A percentile compares a stretch with the other conserved stretches of the same genome.
phyloP scores from a whole-genome alignment of 2,113 vertebrate genomes.

The Rattus rattus region DNA sequence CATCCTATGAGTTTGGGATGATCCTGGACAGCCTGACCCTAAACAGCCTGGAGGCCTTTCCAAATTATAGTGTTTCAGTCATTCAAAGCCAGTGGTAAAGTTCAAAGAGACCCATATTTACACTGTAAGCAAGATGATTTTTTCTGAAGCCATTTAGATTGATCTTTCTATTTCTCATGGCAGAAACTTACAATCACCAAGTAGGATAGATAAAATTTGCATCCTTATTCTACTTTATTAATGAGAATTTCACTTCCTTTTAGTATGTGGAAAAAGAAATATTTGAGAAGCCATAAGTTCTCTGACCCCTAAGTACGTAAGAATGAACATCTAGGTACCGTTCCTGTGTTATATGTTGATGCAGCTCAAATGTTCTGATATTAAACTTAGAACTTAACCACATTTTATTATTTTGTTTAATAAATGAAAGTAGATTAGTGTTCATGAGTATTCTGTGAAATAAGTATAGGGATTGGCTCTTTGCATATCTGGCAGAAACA shows the following conservation, averaged over 20 bases:
- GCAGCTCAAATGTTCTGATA: not conserved
- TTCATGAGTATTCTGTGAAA: conserved; percentile 42
- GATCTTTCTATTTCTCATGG: not conserved
- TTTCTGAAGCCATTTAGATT: not conserved
- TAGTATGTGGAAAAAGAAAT: not conserved
- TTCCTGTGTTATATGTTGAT: not conserved
- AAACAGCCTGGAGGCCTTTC: not conserved
- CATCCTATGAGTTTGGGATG: not conserved
- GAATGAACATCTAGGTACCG: not conserved
- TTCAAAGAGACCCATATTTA: not conserved
- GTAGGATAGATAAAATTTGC: not conserved
- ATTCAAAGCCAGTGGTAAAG: not conserved
- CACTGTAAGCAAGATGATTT: not conserved
- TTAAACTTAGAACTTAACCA: conserved; percentile 37
- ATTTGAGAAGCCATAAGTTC: not conserved
- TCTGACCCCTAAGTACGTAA: not conserved
- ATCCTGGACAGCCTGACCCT: not conserved
- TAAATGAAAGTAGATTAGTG: conserved; percentile 22
- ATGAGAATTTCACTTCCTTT: not conserved
- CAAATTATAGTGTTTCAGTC: not conserved
- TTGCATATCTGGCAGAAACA: conserved; percentile 11
- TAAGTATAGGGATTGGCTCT: not conserved
- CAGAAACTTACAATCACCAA: not conserved
- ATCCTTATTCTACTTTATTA: not conserved
- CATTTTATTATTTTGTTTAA: not conserved